Conservation (phyloP, 2,797 vertebrate species). For the Platalea minor region DNA sequence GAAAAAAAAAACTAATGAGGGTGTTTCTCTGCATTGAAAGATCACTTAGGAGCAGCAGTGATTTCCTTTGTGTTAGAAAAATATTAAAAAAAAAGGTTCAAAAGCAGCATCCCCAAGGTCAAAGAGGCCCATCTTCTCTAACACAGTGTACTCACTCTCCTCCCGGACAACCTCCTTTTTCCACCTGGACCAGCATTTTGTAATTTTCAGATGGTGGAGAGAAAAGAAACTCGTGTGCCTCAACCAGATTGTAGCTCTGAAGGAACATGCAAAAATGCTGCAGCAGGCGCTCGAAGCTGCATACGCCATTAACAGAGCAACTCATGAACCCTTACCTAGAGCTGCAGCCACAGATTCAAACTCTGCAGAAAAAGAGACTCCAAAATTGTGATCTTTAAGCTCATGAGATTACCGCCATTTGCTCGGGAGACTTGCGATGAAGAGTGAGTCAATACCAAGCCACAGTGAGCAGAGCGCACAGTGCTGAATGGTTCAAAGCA, state of each 20-base stretch:
- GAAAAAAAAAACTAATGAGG: conserved; percentile 61
- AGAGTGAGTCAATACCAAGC: neutral
- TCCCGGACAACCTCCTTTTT: conserved; percentile 17
- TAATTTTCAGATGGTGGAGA: neutral
- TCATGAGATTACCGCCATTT: neutral
- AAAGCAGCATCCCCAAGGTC: conserved; percentile 52
- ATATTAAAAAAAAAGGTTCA: neutral
- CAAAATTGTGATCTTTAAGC: neutral
- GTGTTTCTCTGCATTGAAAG: conserved; percentile 62
- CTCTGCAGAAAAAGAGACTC: neutral
- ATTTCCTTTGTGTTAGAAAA: conserved; percentile 55
- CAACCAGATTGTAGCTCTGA: neutral
- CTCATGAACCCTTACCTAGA: neutral
- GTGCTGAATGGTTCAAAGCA: neutral
- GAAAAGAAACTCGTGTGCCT: conserved; percentile 4
- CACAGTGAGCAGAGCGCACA: neutral
- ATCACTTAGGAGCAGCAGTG: conserved; percentile 49
- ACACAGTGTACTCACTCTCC: neutral
- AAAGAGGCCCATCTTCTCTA: conserved; percentile 26
- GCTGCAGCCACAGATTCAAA: neutral
- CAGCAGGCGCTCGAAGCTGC: neutral
- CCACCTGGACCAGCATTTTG: neutral
- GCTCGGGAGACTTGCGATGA: neutral
- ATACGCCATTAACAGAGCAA: neutral
- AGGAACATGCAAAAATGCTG: neutral